Conservation (phyloP, 2,888 invertebrate species). For the Trachelus iudaicus region DNA sequence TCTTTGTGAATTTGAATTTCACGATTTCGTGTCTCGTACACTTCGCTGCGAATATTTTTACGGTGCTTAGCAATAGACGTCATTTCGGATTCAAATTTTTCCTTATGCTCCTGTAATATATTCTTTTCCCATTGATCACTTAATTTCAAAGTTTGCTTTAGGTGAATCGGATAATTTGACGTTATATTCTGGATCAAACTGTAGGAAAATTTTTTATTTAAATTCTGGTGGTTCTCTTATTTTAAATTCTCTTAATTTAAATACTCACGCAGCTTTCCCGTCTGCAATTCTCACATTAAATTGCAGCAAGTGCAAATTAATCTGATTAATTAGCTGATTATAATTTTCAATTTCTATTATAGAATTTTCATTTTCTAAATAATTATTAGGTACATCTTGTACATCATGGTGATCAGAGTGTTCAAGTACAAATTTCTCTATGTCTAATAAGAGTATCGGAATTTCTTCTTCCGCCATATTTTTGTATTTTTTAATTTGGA, state of each 20-base stretch:
- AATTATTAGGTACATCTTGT: not conserved
- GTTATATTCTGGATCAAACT: slow-evolving; percentile 28
- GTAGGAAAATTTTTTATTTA: not conserved
- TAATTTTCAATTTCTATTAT: not conserved
- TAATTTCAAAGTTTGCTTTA: slow-evolving; percentile 17
- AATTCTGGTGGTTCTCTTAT: not conserved
- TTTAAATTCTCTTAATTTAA: too few species aligned
- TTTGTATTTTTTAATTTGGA: slow-evolving; percentile 27
- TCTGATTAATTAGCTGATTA: not conserved
- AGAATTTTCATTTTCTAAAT: not conserved
- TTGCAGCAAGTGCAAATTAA: not conserved
- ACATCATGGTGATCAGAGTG: not conserved
- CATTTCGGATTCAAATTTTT: slow-evolving; percentile 20
- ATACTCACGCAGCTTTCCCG: not conserved
- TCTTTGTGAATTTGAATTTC: slow-evolving; percentile 30
- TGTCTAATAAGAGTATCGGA: slow-evolving; percentile 18
- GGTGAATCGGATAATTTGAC: slow-evolving; percentile 18
- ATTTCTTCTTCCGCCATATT: slow-evolving; percentile 21
- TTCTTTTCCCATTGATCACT: slow-evolving; percentile 26
- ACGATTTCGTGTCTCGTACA: slow-evolving; percentile 25
- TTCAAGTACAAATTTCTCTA: slow-evolving; percentile 20
- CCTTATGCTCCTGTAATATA: slow-evolving; percentile 15
- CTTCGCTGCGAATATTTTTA: slow-evolving; percentile 18
- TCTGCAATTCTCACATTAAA: not conserved
- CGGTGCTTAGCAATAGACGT: slow-evolving; percentile 18